phyloP scores from a whole-genome alignment of 2,888 invertebrate genomes.

The Orthosia gothica region DNA sequence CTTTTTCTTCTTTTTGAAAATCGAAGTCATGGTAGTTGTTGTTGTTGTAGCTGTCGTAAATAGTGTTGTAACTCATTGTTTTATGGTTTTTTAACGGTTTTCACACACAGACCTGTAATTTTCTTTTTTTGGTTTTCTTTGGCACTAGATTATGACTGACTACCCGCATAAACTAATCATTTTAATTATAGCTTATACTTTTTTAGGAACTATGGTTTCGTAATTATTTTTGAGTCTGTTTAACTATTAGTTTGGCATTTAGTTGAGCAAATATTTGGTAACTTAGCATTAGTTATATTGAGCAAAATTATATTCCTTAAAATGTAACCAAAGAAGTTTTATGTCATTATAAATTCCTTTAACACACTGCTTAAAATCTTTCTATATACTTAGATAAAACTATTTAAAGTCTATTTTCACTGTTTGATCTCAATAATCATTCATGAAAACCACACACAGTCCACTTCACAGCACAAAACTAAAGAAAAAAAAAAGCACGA shows the following conservation, averaged over 20 bases:
- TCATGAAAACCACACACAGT: conserved; percentile 10
- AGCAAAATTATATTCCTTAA: conserved; percentile 11
- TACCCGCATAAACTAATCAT: background rate
- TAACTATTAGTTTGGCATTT: background rate
- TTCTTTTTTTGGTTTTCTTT: background rate
- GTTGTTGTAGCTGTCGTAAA: conserved; percentile 79
- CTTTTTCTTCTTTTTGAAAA: conserved; percentile 77
- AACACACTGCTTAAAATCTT: background rate
- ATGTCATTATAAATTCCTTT: background rate
- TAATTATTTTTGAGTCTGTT: conserved; percentile 19
- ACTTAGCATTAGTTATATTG: conserved; percentile 5
- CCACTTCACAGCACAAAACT: conserved; percentile 31
- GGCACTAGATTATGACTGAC: background rate
- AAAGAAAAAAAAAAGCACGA: conserved; percentile 35
- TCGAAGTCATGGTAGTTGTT: conserved; percentile 76
- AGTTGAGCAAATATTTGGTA: conserved; percentile 17
- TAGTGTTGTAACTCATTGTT: conserved; percentile 82
- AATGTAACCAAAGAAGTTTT: background rate
- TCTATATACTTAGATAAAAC: background rate
- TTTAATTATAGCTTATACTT: background rate
- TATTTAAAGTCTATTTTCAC: background rate
- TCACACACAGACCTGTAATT: background rate
- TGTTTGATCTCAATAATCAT: background rate
- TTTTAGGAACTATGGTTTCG: conserved; percentile 36
- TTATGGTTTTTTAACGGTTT: background rate